Evolutionary conservation across 2,888 invertebrate species (phyloP).

Genomic region (Phyllotreta cruciferae): DNA sequence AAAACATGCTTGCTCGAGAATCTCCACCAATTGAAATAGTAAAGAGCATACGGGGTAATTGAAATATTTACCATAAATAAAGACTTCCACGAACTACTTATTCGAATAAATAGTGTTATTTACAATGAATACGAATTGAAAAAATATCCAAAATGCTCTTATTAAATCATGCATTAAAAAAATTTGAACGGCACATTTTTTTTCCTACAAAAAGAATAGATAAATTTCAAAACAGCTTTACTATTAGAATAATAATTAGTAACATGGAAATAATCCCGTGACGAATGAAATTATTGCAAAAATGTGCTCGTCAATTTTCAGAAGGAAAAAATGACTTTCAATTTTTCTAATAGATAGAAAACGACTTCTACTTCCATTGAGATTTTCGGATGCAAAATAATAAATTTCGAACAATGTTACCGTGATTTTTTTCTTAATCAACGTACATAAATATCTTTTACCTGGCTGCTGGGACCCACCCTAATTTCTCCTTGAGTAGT

Average conservation of each 20-base stretch:
- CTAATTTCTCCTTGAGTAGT: constrained; percentile 79
- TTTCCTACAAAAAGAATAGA: too few species aligned
- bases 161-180: neutral
- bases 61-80: neutral
- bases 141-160: too few species aligned
- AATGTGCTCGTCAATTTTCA: neutral
- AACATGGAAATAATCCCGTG: too few species aligned
- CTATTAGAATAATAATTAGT: too few species aligned
- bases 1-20: neutral
- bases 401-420: constrained; percentile 58
- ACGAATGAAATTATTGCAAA: neutral
- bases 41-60: too few species aligned
- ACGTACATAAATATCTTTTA: constrained; percentile 73
- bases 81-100: neutral
- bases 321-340: constrained; percentile 2
- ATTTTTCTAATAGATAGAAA: constrained; percentile 11
- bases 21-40: too few species aligned
- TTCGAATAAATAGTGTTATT: constrained; percentile 1
- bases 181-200: too few species aligned
- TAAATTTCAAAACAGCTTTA: too few species aligned
- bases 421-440: constrained; percentile 57
- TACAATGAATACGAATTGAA: neutral
- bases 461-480: constrained; percentile 80
- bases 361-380: constrained; percentile 20
- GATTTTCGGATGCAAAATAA: constrained; percentile 27